Evolutionary conservation across 2,888 invertebrate species (phyloP).

Genomic region (Chymomyza procnemis): DNA sequence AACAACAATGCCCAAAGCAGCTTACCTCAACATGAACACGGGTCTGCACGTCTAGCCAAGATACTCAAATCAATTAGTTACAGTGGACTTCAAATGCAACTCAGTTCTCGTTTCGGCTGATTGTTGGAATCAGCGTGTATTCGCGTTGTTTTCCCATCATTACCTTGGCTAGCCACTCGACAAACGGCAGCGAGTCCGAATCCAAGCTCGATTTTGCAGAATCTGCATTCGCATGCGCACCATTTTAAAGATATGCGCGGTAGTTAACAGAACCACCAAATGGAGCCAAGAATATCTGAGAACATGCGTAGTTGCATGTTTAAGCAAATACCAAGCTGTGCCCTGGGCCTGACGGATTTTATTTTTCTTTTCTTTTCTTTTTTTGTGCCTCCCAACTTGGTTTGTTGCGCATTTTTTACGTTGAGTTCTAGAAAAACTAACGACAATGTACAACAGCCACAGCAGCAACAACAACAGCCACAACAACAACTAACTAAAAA

Average conservation of each 20-base stretch:
- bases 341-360: not conserved
- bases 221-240: constrained; percentile 51
- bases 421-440: constrained; percentile 15
- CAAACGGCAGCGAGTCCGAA: constrained; percentile 20
- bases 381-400: not conserved
- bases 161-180: constrained; percentile 47
- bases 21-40: not conserved
- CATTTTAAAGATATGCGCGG: constrained; percentile 18
- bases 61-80: constrained; percentile 55
- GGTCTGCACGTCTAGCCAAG: not conserved
- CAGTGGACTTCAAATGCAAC: constrained; percentile 47
- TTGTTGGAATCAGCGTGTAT: constrained; percentile 24
- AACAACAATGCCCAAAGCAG: not conserved
- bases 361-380: not conserved
- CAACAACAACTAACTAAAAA: not conserved
- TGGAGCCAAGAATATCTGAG: constrained; percentile 2
- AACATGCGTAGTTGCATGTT: constrained; percentile 73
- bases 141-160: constrained; percentile 57
- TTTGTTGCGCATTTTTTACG: constrained; percentile 58
- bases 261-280: constrained; percentile 28
- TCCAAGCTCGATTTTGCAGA: constrained; percentile 18
- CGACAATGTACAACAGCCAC: not conserved
- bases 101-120: constrained; percentile 27
- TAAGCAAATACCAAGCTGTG: constrained; percentile 51
- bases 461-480: too few relatives aligned